Evolutionary conservation across 2,113 vertebrate genomes (phyloP), one percentile per base, ranked within the genome.

Genomic region (Quiscalus mexicanus): DNA sequence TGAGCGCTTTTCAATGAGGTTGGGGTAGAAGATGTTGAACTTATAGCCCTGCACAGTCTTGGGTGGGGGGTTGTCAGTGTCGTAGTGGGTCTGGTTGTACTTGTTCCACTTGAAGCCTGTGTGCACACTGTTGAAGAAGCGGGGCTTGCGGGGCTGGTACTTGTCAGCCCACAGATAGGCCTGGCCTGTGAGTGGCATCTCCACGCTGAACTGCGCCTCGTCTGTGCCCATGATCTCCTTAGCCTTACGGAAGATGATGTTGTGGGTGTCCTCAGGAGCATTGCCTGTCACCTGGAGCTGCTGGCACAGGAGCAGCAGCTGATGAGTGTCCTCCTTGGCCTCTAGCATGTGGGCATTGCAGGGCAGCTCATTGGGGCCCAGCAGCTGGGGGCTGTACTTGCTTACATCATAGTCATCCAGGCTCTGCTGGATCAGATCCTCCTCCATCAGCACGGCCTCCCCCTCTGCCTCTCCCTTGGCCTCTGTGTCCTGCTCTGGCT

Each of bases 401-500:
- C 31, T 22, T 0, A 3, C 15, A 6, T 67, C 2, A 0, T 25
- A n/a, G 11, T 45, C 64, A 63, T 63, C 28, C 37, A 42, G 28
- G 28, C 39, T 42, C 39, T 63, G 19, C 28, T 63, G 62, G 62
- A 63, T 21, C 62, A 31, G 39, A 21, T 30, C 27, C 27, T 63
- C 39, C 39, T 63, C 39, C 19, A 30, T 30, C 60, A 42, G 39
- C 60, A 63, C 6, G 12, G 39, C 39, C 25, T 62, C 11, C 25
- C 35, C 24, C 25, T 41, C 25, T 6, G 9, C 18, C 27, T 42
- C 28, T 63, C 12, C 9, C 39, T 21, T 63, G 39, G 60, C 39
- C 19, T 41, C 37, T 14, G 27, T 30, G 37, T 63, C 39, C 60
- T 22, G 39, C 62, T 63, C 39, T 63, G 60, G 12, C 39, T 63